These are phyloP conservation scores for Piaya cayana DNA, from an alignment of 2,113 vertebrate genomes.

Conservation along the genomic window DNA sequence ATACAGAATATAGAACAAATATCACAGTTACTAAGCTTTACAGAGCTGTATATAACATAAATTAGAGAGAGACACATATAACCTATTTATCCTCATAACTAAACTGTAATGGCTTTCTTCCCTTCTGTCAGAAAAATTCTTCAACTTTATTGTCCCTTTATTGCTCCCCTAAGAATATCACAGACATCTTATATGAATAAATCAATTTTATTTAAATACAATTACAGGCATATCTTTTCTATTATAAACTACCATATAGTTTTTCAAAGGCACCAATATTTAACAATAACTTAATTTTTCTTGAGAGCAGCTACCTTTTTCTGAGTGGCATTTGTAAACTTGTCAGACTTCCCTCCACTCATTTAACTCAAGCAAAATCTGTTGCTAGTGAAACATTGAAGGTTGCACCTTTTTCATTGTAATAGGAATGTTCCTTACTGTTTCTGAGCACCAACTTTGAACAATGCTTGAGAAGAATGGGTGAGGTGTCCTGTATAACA, in stretches of 20 bases:
- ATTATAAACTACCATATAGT: background rate
- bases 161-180: background rate
- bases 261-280: conserved; percentile 31
- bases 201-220: conserved; percentile 68
- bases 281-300: conserved; percentile 51
- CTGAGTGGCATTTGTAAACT: conserved; percentile 25
- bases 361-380: background rate
- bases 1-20: background rate
- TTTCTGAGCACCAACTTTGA: background rate
- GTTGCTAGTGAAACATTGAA: background rate
- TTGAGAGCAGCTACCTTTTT: conserved; percentile 36
- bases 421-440: background rate
- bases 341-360: background rate
- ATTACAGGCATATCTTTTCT: conserved; percentile 1
- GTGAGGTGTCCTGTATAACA: background rate
- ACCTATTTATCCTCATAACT: background rate
- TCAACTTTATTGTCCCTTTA: background rate
- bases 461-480: background rate
- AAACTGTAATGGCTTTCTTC: background rate
- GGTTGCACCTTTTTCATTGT: background rate
- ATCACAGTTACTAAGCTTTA: background rate
- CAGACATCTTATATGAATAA: conserved; percentile 19
- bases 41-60: background rate
- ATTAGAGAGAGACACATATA: background rate
- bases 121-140: background rate